phyloP scores from a whole-genome alignment of 1,140 invertebrate genomes.

The Asobara japonica region DNA sequence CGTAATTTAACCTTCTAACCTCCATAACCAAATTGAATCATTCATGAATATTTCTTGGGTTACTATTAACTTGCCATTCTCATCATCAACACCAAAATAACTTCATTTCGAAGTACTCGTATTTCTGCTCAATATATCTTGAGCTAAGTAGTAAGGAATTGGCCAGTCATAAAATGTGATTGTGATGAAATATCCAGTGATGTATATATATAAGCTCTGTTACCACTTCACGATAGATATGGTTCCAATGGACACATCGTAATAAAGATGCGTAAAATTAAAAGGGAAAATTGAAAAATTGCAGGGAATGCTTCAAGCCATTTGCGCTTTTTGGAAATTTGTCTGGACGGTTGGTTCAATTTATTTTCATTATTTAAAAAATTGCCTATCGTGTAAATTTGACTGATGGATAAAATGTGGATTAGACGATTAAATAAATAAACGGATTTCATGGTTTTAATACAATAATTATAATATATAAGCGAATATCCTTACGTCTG shows the following conservation, averaged over 20 bases:
- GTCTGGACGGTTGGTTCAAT: background rate
- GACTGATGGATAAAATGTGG: constrained; percentile 33
- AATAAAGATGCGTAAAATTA: background rate
- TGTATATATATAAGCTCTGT: no score
- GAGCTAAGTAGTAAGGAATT: no score
- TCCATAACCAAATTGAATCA: no score
- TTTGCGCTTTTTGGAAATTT: background rate
- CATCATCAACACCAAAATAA: no score
- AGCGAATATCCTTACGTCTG: constrained; percentile 44
- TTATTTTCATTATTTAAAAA: background rate
- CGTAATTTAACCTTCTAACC: no score
- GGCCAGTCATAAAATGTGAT: no score
- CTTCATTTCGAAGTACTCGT: no score
- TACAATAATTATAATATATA: constrained; percentile 46
- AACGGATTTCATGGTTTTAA: constrained; percentile 44
- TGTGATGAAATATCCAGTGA: no score
- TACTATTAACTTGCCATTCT: no score
- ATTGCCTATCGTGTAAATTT: constrained; percentile 28
- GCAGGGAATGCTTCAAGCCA: background rate
- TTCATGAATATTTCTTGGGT: no score
- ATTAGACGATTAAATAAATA: constrained; percentile 40
- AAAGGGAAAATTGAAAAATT: background rate
- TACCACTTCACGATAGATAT: no score
- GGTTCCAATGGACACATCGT: background rate
- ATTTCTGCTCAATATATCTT: no score